A percentile compares a stretch with the other conserved stretches of the same genome.
Conservation (phyloP, 2,797 vertebrate genomes). For the Halcyon smyrnensis region DNA sequence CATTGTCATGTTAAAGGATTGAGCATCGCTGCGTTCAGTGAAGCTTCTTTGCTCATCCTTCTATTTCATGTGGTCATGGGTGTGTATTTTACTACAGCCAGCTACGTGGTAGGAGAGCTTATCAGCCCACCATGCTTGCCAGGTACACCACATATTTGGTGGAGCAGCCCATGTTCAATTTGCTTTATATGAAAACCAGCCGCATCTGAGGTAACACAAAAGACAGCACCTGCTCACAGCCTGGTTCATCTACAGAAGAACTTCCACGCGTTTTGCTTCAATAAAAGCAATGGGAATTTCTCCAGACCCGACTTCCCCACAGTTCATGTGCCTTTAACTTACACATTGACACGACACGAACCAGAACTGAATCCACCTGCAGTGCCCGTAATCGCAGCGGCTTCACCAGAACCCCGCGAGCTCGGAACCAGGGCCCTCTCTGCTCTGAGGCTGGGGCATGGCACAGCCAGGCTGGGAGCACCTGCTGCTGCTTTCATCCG, state of each 20-base stretch:
- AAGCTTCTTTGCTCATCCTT: background rate
- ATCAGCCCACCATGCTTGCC: background rate
- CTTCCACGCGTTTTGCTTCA: background rate
- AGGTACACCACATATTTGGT: accelerated
- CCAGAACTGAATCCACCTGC: accelerated
- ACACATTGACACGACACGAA: accelerated
- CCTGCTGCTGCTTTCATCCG: background rate
- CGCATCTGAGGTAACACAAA: background rate
- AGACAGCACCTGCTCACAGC: background rate
- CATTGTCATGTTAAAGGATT: background rate
- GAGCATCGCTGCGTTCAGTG: background rate
- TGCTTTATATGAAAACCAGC: background rate
- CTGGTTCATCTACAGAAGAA: background rate
- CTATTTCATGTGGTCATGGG: background rate
- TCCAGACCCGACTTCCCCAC: background rate
- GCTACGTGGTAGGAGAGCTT: background rate
- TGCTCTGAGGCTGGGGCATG: background rate
- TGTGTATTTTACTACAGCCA: background rate
- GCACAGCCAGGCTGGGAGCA: background rate
- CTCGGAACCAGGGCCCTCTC: background rate
- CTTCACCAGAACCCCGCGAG: background rate
- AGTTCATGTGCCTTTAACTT: background rate
- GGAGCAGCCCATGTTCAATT: background rate
- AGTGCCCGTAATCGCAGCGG: accelerated
- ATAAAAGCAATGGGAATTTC: background rate